Conservation (phyloP, 2,888 invertebrate genomes). For the Luffia ferchaultella region DNA sequence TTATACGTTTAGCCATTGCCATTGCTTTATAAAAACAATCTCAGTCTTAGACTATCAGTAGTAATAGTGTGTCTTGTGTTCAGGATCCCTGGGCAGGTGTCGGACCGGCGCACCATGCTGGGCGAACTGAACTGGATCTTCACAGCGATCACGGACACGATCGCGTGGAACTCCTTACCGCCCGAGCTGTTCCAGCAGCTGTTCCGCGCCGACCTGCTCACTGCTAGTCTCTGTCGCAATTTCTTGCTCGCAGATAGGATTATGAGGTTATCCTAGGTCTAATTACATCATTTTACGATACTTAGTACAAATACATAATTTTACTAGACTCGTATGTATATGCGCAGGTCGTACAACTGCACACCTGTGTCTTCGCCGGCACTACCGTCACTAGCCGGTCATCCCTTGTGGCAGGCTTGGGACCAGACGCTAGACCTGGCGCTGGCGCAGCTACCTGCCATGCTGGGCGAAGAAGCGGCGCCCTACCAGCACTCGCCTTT, state of each 20-base stretch:
- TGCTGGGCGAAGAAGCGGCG: constrained; percentile 65
- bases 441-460: constrained; percentile 86
- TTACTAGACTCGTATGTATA: neutral
- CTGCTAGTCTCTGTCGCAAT: constrained; percentile 98
- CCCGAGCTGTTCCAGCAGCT: constrained; percentile 95
- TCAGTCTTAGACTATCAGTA: neutral
- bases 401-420: constrained; percentile 98
- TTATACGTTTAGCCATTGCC: too few species aligned
- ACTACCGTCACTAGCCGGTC: constrained; percentile 89
- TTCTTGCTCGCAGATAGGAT: constrained; percentile 96
- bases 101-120: constrained; percentile 94
- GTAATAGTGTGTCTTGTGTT: neutral
- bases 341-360: constrained; percentile 85
- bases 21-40: too few species aligned
- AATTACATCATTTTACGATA: neutral
- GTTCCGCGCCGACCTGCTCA: constrained; percentile 96
- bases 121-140: constrained; percentile 99
- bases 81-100: constrained; percentile 94
- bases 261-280: constrained; percentile 69
- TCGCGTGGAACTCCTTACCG: constrained; percentile 97
- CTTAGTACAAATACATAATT: neutral
- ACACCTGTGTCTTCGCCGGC: constrained; percentile 93
- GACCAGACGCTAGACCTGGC: constrained; percentile 96
- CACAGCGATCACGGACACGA: constrained; percentile 99
- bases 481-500: constrained; percentile 83